Conservation (phyloP, 2,797 vertebrate species). For the Chaenodraco wilsoni region DNA sequence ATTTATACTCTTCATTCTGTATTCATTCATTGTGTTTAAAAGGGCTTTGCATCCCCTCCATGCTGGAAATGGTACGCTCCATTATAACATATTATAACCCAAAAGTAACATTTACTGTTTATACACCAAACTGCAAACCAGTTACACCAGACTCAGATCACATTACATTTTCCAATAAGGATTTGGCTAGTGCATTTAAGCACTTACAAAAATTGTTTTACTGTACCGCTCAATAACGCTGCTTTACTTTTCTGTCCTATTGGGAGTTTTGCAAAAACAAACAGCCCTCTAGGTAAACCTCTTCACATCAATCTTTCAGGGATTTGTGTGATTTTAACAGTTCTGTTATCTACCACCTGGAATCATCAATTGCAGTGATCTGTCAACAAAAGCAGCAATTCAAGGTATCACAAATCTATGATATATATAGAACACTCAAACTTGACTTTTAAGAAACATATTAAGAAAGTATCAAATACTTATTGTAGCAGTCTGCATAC, state of each 20-base stretch:
- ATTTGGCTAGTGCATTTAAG: background rate
- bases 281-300: slow-evolving; percentile 23
- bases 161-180: background rate
- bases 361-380: slow-evolving; percentile 2
- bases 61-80: background rate
- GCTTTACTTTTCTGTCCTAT: slow-evolving; percentile 17
- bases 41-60: background rate
- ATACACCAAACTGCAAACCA: background rate
- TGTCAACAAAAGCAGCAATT: slow-evolving; percentile 26
- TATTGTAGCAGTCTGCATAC: too few species aligned
- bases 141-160: background rate
- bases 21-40: background rate
- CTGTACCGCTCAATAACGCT: background rate
- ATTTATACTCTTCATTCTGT: background rate
- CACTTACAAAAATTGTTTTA: too few species aligned
- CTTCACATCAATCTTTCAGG: slow-evolving; percentile 43
- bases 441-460: too few species aligned
- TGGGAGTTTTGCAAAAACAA: slow-evolving; percentile 29
- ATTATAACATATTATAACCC: background rate
- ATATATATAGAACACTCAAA: too few species aligned
- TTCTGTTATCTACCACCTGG: slow-evolving; percentile 21
- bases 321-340: slow-evolving; percentile 32
- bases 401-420: slow-evolving; percentile 12
- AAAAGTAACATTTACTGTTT: background rate
- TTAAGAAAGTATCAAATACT: too few species aligned